These are phyloP conservation scores for Stenoptilia bipunctidactyla DNA, from an alignment of 2,888 invertebrate species.

Conservation along the genomic window DNA sequence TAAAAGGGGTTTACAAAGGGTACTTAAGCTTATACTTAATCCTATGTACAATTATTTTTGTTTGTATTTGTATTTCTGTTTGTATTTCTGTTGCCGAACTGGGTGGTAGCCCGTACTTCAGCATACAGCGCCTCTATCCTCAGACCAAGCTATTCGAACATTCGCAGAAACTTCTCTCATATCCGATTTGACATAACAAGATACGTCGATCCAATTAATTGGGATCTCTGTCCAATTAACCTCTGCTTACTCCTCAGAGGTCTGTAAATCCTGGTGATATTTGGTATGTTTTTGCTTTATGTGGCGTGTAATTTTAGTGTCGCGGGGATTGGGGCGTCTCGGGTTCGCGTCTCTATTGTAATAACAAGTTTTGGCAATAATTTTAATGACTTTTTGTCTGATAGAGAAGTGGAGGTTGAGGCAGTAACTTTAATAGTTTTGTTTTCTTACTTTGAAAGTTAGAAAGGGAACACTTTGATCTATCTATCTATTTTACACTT, in stretches of 20 bases:
- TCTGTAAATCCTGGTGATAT: constrained; percentile 14
- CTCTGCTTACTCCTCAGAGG: constrained; percentile 4
- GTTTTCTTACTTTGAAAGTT: no score
- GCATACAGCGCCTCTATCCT: no score
- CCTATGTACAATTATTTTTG: no score
- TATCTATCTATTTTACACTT: no score
- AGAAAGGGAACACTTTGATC: no score
- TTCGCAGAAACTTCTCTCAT: constrained; percentile 50
- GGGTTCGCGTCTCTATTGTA: constrained; percentile 15
- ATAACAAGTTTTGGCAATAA: constrained; percentile 10
- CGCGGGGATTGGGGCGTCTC: constrained; percentile 35
- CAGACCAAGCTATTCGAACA: constrained; percentile 21
- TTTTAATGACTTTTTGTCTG: constrained; percentile 15
- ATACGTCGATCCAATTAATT: constrained; percentile 37
- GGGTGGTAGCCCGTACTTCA: no score
- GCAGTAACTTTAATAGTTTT: no score
- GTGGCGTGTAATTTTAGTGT: constrained; percentile 68
- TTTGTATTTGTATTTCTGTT: no score
- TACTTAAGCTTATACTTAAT: no score
- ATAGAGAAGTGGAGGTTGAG: no score
- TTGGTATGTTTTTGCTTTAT: constrained; percentile 70
- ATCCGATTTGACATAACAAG: constrained; percentile 56
- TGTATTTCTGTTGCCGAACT: no score
- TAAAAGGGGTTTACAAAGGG: no score
- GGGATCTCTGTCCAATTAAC: constrained; percentile 19